A percentile compares a stretch with the other conserved stretches of the same genome.
Evolutionary conservation across 2,113 vertebrate genomes (phyloP).

Genomic region (Zootoca vivipara): DNA sequence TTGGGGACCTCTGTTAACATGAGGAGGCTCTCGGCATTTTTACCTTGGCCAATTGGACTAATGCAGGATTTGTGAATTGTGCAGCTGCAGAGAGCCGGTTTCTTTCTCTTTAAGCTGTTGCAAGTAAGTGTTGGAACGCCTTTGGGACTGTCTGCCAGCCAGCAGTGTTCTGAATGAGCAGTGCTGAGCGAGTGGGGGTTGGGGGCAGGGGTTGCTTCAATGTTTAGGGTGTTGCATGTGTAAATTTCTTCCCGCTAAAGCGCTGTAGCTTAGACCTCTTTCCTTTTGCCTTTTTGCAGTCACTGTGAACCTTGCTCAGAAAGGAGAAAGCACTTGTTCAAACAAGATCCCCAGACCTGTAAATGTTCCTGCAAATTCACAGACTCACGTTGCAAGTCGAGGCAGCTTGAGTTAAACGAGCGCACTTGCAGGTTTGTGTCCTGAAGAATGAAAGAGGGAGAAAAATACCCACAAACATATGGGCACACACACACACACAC

Average conservation of each 20-base stretch:
- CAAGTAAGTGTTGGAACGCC: constrained; percentile 48
- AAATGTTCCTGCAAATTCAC: constrained; percentile 99
- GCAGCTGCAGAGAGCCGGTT: constrained; percentile 60
- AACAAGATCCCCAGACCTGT: constrained; percentile 96
- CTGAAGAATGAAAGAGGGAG: constrained; percentile 71
- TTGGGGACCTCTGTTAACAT: constrained; percentile 26
- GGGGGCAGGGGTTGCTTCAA: constrained; percentile 69
- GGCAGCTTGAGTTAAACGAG: constrained; percentile 98
- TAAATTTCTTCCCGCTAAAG: constrained; percentile 82
- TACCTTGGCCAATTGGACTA: constrained; percentile 52
- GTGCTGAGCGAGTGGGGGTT: constrained; percentile 60
- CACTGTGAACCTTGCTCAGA: constrained; percentile 95
- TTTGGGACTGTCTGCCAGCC: constrained; percentile 54
- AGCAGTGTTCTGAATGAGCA: constrained; percentile 31
- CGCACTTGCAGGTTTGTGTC: constrained; percentile 99
- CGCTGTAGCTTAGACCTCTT: constrained; percentile 92
- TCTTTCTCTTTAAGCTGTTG: constrained; percentile 74
- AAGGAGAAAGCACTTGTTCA: constrained; percentile 93
- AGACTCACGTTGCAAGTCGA: constrained; percentile 94
- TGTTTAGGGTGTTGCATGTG: constrained; percentile 81
- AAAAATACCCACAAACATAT: not conserved
- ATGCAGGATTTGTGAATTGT: constrained; percentile 74
- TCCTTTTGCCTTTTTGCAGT: constrained; percentile 93
- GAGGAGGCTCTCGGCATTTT: constrained; percentile 54
- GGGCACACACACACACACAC: constrained; percentile 64